Conservation (phyloP, 2,888 invertebrate genomes). For the Cheilosia soror region DNA sequence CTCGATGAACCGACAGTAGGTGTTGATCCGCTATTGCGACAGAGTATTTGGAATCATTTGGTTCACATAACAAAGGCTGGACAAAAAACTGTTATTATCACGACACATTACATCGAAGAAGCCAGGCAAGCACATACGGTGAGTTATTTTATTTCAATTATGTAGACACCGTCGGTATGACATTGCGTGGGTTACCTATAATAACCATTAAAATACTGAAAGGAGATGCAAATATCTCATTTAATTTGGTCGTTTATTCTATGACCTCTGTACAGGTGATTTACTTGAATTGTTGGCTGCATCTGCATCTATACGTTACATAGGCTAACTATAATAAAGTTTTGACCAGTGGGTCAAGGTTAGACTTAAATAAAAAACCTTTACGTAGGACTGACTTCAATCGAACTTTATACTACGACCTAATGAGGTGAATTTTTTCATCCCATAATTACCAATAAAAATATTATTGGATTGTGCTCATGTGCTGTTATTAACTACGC, state of each 20-base stretch:
- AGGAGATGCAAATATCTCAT: not conserved
- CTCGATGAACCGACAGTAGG: slow-evolving; percentile 97
- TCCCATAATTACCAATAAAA: slow-evolving; percentile 29
- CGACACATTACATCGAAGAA: slow-evolving; percentile 98
- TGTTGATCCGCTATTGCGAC: slow-evolving; percentile 94
- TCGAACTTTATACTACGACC: slow-evolving; percentile 2
- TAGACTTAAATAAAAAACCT: not conserved
- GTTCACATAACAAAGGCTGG: slow-evolving; percentile 95
- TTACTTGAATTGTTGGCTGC: not conserved
- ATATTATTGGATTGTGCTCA: slow-evolving; percentile 6
- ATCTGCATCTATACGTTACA: not conserved
- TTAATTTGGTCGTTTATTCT: not conserved
- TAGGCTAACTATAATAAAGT: no score
- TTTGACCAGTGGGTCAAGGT: not conserved
- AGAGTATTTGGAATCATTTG: slow-evolving; percentile 97
- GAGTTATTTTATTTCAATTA: slow-evolving; percentile 81
- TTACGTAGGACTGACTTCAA: not conserved
- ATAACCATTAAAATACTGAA: not conserved
- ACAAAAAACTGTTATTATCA: slow-evolving; percentile 95
- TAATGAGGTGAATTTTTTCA: slow-evolving; percentile 7
- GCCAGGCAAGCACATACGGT: slow-evolving; percentile 95
- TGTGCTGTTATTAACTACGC: not conserved
- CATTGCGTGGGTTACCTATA: slow-evolving; percentile 7
- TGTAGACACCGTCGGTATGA: not conserved
- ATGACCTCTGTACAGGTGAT: not conserved